Percentiles rank a stretch among this genome's conserved stretches.
phyloP scores from a whole-genome alignment of 2,797 vertebrate species.

The Arremon brunneinucha region DNA sequence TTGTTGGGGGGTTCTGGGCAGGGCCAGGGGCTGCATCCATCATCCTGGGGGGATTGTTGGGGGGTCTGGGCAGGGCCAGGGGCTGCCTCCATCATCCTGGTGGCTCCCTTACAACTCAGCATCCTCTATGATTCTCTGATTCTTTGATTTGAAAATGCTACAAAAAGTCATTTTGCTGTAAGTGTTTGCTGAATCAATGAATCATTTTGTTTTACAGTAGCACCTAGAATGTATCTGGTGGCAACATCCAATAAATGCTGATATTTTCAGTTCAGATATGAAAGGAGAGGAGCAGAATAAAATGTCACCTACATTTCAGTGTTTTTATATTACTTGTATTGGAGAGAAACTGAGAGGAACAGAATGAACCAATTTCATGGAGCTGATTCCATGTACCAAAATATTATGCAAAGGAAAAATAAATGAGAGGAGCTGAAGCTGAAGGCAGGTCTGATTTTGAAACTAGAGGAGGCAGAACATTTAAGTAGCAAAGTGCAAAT shows the following conservation, averaged over 20 bases:
- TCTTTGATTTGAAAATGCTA: not conserved
- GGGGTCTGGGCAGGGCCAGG: too few species aligned
- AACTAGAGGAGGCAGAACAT: not conserved
- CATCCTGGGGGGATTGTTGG: too few species aligned
- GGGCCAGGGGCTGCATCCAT: too few species aligned
- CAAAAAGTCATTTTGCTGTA: not conserved
- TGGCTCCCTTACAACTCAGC: accelerated
- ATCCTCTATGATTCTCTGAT: not conserved
- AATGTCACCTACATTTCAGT: not conserved
- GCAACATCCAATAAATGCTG: conserved; percentile 6
- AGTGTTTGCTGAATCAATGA: conserved; percentile 16
- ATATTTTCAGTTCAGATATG: not conserved
- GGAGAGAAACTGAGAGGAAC: not conserved
- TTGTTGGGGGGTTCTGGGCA: too few species aligned
- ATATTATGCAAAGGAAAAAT: not conserved
- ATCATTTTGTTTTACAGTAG: conserved; percentile 44
- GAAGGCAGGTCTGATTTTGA: not conserved
- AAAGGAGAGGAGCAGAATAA: not conserved
- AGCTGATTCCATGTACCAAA: not conserved
- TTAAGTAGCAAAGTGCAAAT: not conserved
- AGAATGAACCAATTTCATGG: not conserved
- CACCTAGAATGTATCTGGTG: conserved; percentile 4
- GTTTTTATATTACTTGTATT: not conserved
- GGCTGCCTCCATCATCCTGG: not conserved
- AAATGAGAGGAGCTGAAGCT: not conserved